Conservation (phyloP, 2,113 vertebrate genomes). For the Catharus bicknelli region DNA sequence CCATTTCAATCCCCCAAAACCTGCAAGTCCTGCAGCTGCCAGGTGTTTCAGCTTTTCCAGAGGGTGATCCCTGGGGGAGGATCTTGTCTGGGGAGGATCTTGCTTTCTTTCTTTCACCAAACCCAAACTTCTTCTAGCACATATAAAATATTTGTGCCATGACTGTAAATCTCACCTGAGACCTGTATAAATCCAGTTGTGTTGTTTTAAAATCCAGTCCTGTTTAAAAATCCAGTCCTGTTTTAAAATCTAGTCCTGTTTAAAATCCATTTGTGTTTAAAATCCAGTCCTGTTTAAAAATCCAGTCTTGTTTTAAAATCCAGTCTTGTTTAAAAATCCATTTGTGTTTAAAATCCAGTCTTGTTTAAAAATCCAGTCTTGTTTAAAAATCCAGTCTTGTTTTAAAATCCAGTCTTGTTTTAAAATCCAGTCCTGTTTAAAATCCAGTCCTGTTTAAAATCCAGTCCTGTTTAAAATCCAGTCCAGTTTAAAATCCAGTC, state of each 20-base stretch:
- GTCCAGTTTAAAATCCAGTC: no score
- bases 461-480: no score
- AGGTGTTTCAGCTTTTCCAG: not conserved
- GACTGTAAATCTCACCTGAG: not conserved
- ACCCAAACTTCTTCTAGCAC: fast-evolving
- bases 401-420: no score
- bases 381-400: not conserved
- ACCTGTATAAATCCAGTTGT: not conserved
- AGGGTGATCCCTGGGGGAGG: not conserved
- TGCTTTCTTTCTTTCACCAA: not conserved
- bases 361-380: not conserved
- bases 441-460: no score
- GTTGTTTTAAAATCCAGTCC: no score
- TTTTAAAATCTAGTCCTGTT: no score
- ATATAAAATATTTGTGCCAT: fast-evolving
- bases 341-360: no score
- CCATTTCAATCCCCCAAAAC: no score
- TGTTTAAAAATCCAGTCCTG: no score
- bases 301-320: not conserved
- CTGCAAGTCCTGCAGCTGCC: not conserved
- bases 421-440: no score
- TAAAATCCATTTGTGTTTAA: not conserved
- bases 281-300: no score
- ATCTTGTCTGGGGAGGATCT: not conserved
- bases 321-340: no score